Conservation (phyloP, 2,797 vertebrate genomes). For the Fringilla coelebs region DNA sequence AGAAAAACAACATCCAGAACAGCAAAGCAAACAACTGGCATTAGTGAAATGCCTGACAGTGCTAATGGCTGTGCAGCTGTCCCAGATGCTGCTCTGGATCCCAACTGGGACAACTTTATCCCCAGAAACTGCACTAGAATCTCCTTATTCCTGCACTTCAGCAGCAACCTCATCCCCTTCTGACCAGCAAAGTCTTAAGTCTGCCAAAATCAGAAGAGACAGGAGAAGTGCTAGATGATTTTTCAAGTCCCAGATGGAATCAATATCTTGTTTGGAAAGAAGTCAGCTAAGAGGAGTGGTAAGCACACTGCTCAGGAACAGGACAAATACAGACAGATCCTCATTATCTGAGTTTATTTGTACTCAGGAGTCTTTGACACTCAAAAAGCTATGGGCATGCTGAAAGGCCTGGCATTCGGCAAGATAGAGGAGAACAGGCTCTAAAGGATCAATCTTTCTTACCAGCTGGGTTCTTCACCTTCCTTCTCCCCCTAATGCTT, state of each 20-base stretch:
- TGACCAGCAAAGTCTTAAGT: background rate
- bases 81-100: background rate
- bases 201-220: background rate
- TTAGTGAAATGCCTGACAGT: rapidly evolving
- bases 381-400: background rate
- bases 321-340: background rate
- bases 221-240: background rate
- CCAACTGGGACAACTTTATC: background rate
- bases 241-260: background rate
- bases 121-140: background rate
- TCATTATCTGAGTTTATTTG: background rate
- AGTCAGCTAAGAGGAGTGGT: background rate
- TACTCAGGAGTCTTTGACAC: rapidly evolving
- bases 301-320: background rate
- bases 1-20: background rate
- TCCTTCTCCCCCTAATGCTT: background rate
- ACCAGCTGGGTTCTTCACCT: background rate
- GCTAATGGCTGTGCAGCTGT: background rate
- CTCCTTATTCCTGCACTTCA: background rate
- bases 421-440: background rate
- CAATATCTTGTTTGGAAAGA: background rate
- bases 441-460: background rate
- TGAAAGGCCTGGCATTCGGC: background rate
- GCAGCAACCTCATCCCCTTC: background rate
- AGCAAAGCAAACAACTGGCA: background rate